Evolutionary conservation across 2,888 invertebrate genomes (phyloP), one percentile per base, ranked within the genome.

Genomic region (Eueremaeus valkanovi): DNA sequence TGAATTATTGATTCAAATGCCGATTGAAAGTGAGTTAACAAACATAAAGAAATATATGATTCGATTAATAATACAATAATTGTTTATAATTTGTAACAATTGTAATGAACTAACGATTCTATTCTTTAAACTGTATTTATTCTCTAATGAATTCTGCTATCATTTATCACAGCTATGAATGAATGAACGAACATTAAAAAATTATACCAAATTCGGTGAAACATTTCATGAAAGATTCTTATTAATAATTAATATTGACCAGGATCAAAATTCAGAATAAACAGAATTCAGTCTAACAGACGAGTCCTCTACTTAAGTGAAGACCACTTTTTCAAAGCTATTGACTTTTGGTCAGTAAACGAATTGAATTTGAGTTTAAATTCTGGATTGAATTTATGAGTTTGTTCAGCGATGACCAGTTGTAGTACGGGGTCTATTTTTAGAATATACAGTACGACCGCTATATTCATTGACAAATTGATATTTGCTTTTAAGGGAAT

Each of bases 391-490:
- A 66, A 66, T 66, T 66, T 31, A 66, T 66, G 66, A 24, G 66
- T 66, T 66, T 66, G 24, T 24, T 66, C 66, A 66, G 21, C 16
- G 40, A 66, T 66, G 66, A 66, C 66, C 66, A 63, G 51, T 51
- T 18, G n/a, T 21, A n/a, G 21, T 16, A 45, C 45, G 18, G 16
- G 16, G 45, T 55, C 55, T 55, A 55, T 21, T 55, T 55, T 66
- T 66, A 66, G 66, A 40, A 36, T 36, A 21, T 66, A n/a, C n/a
- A n/a, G n/a, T n/a, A n/a, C n/a, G 36, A 21, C 66, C 66, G 11
- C 18, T 24, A 66, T 18, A n/a, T 63, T 63, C 33, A 63, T 63
- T 63, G 33, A 63, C 33, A 63, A 21, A 21, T 66, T 66, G 5
- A 24, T 40, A 18, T 66, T 66, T 36, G 40, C 66, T 66, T 40